Percentiles rank a stretch among this genome's conserved stretches.
Conservation (phyloP, 2,113 vertebrate genomes). For the Gallinago undulata region DNA sequence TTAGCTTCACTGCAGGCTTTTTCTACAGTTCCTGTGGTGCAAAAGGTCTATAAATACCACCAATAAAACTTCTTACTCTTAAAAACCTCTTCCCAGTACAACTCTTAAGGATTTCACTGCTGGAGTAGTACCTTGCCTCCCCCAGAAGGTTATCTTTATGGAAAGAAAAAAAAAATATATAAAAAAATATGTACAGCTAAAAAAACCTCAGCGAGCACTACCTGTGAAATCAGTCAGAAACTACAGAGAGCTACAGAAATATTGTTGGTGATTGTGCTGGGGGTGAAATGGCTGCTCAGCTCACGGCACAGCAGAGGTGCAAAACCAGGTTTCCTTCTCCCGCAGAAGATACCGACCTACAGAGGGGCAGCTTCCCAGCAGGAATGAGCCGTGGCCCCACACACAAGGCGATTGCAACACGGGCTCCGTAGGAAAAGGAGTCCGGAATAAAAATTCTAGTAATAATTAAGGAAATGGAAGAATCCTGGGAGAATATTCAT, state of each 20-base stretch:
- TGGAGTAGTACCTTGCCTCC: not conserved
- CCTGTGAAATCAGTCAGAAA: not conserved
- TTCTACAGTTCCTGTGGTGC: not conserved
- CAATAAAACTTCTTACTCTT: not conserved
- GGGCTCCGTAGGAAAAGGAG: rapidly evolving
- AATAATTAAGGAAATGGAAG: not conserved
- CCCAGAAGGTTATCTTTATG: not conserved
- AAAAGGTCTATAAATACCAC: not conserved
- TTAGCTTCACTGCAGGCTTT: not conserved
- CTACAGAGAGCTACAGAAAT: not conserved
- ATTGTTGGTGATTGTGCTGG: rapidly evolving
- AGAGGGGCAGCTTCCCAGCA: not conserved
- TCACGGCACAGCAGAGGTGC: not conserved
- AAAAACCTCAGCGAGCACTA: not conserved
- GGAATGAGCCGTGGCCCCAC: not conserved
- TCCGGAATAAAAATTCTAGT: not conserved
- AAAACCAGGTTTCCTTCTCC: not conserved
- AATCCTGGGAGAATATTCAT: not conserved
- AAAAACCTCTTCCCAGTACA: not conserved
- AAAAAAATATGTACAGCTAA: not conserved
- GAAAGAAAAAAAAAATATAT: not conserved
- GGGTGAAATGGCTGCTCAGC: not conserved
- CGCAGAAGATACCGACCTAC: not conserved
- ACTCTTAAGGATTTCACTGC: not conserved
- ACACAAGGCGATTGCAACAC: not conserved